Percentiles rank a stretch among this genome's conserved stretches.
phyloP scores from a whole-genome alignment of 2,797 vertebrate genomes.

The Phrynocephalus forsythii region DNA sequence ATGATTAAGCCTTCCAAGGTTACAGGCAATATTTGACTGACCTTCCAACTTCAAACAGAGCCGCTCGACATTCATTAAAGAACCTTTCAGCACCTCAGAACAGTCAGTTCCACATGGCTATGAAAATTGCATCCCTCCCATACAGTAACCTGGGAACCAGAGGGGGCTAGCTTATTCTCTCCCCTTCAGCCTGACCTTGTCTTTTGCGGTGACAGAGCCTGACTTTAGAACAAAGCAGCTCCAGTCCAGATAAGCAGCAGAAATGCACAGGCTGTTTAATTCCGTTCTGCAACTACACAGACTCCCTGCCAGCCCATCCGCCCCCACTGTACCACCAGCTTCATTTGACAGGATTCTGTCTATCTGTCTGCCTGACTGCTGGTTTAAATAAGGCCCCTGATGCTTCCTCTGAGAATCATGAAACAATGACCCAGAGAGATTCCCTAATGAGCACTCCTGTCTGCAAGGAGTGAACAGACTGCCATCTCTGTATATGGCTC shows the following conservation, averaged over 20 bases:
- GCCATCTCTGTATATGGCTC: conserved; percentile 12
- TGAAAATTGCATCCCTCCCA: conserved; percentile 35
- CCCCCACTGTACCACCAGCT: neutral
- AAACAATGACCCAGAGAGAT: conserved; percentile 30
- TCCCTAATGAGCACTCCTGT: conserved; percentile 41
- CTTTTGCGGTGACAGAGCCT: conserved; percentile 25
- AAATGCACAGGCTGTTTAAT: neutral
- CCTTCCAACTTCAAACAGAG: conserved; percentile 40
- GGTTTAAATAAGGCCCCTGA: conserved; percentile 35
- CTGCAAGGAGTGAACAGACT: conserved; percentile 40
- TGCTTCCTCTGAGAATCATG: conserved; percentile 49
- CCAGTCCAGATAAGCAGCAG: neutral
- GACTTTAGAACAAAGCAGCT: conserved; percentile 56
- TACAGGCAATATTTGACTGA: conserved; percentile 39
- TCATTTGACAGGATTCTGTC: conserved; percentile 50
- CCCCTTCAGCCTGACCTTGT: neutral
- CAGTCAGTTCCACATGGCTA: conserved; percentile 21
- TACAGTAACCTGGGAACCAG: conserved; percentile 45
- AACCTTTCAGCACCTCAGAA: conserved; percentile 19
- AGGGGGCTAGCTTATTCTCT: conserved; percentile 4
- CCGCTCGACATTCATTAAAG: conserved; percentile 25
- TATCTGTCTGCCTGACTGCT: conserved; percentile 54
- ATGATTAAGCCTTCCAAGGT: conserved; percentile 34
- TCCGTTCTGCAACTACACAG: neutral
- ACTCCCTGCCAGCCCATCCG: neutral